These are phyloP conservation scores for Nymphalis polychloros DNA, from an alignment of 2,888 invertebrate species.

Conservation along the genomic window DNA sequence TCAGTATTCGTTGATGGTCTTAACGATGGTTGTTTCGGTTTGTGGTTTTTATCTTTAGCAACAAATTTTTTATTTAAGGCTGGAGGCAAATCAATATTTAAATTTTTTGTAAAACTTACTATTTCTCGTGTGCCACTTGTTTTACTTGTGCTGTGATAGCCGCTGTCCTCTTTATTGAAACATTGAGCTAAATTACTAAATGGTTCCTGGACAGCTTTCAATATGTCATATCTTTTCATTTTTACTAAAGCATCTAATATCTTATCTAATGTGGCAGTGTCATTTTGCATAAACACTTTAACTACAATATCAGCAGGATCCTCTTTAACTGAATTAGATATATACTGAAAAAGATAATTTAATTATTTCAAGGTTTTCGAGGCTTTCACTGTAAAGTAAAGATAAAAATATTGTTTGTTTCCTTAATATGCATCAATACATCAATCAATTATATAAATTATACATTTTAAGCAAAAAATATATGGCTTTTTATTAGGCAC, in stretches of 20 bases:
- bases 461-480: too few species aligned
- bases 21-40: constrained; percentile 51
- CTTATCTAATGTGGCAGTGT: constrained; percentile 79
- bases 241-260: constrained; percentile 73
- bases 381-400: too few species aligned
- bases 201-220: constrained; percentile 73
- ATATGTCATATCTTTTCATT: constrained; percentile 77
- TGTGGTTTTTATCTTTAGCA: constrained; percentile 53
- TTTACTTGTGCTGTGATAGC: constrained; percentile 67
- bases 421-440: too few species aligned
- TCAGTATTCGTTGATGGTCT: constrained; percentile 46
- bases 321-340: constrained; percentile 76
- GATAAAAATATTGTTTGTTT: too few species aligned
- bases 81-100: constrained; percentile 66
- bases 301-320: constrained; percentile 80
- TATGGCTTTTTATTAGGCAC: too few species aligned
- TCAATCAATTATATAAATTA: too few species aligned
- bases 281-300: constrained; percentile 76
- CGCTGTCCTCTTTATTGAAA: constrained; percentile 72
- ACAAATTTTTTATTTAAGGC: constrained; percentile 64
- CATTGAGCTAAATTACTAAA: constrained; percentile 62
- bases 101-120: constrained; percentile 61
- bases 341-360: constrained; percentile 64
- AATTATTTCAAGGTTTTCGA: not conserved
- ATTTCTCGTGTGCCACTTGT: constrained; percentile 61